Percentiles rank a stretch among this genome's conserved stretches.
These are phyloP conservation scores for Aeoliscus strigatus DNA, from an alignment of 2,797 vertebrate genomes.

Conservation along the genomic window DNA sequence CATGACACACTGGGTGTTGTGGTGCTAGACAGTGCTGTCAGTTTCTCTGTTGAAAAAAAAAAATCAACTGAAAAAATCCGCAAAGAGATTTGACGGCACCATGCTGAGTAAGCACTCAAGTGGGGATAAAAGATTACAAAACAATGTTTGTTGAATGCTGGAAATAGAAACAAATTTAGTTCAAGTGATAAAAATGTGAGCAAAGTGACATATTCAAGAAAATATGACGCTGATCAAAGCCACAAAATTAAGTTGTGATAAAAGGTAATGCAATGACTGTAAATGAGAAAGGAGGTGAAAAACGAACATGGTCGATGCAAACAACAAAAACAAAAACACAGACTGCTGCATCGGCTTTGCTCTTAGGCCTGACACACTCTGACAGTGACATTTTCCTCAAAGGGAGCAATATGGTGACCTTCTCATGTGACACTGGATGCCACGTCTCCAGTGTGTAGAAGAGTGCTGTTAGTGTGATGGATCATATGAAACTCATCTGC, in stretches of 20 bases:
- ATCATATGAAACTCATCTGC: constrained; percentile 31
- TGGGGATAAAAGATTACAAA: not conserved
- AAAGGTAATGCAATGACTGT: constrained; percentile 1
- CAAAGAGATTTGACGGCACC: no score
- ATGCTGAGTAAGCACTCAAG: not conserved
- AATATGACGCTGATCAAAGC: no score
- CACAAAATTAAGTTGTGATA: not conserved
- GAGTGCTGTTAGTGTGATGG: constrained; percentile 45
- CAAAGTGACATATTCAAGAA: constrained; percentile 1
- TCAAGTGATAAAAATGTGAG: not conserved
- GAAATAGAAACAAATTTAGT: not conserved
- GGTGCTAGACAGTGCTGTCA: not conserved
- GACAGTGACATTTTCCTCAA: constrained; percentile 62
- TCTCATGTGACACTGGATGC: constrained; percentile 45
- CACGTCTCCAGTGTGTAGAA: constrained; percentile 40
- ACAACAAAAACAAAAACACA: constrained; percentile 23
- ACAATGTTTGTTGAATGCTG: not conserved
- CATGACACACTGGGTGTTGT: not conserved
- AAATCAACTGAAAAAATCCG: no score
- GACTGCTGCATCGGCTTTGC: constrained; percentile 28
- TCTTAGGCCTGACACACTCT: constrained; percentile 41
- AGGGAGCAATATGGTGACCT: constrained; percentile 62
- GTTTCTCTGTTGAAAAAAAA: no score
- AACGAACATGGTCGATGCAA: constrained; percentile 26
- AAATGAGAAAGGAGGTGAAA: constrained; percentile 3